Base-by-base conservation (phyloP, 2,113 vertebrate genomes). In the Phycodurus eques region DNA sequence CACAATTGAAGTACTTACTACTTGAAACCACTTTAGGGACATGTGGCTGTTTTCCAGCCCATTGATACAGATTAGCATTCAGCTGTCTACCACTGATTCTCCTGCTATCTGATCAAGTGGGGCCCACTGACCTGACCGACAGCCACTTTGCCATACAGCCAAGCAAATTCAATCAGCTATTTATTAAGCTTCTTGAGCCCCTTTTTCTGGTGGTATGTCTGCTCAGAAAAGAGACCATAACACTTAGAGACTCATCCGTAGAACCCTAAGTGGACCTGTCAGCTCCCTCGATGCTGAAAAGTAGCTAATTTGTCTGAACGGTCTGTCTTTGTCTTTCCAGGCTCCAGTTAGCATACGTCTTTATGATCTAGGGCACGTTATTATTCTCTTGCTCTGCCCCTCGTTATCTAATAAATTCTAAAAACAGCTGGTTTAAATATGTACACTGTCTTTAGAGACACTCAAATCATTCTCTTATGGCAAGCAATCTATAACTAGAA, bases 71-170 rank as follows among this genome's bases (percentile, higher is more conserved):
- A 92, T 92, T 88, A 89, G 77, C 61, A 70, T 81, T 78, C 68
- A 67, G 75, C 75, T 49, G 83, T 76, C 74, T 75, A 80, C 68
- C 80, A 86, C 88, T 71, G 75, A 90, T 90, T 88, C 71, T 60
- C 62, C 73, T 74, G 84, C 85, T 86, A 85, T 89, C 85, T 90
- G 89, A 89, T 87, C 83, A 85, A 85, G 81, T 85, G 79, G 82
- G 76, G 67, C 63, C 67, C 39, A 68, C 81, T 87, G 89, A 93
- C 74, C 81, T 87, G 89, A 93, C 74, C 84, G 89, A 90, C 87
- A 80, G 76, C 80, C 85, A 83, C 80, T 84, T 79, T 79, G 71
- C 84, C 70, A 67, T 78, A 85, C 71, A 73, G 81, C 84, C 75
- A 77, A 87, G 77, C 78, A 86, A 87, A 86, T 90, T 82, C 84